Conservation (phyloP, 2,797 vertebrate species). For the Choloepus didactylus region DNA sequence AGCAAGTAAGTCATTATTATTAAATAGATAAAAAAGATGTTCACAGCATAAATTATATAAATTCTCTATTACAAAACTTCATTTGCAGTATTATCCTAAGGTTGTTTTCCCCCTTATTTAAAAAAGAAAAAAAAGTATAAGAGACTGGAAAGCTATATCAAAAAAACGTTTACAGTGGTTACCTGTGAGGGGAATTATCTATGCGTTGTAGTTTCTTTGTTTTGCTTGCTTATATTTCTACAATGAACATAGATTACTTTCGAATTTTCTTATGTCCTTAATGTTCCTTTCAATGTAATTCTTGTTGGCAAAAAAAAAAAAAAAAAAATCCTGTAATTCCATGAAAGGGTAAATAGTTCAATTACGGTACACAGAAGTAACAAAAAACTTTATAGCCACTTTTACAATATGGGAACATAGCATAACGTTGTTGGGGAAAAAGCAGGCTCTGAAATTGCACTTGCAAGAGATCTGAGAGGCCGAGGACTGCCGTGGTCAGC, state of each 20-base stretch:
- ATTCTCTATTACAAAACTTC: conserved; percentile 36
- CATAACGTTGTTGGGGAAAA: neutral
- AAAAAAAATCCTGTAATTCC: neutral
- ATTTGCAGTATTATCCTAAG: neutral
- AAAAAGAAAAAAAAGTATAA: neutral
- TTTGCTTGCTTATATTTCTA: neutral
- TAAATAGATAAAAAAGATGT: conserved; percentile 50
- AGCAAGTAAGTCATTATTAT: conserved; percentile 25
- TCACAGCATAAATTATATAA: neutral
- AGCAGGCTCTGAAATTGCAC: neutral
- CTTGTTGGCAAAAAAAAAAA: neutral
- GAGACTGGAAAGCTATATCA: neutral
- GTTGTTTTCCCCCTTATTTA: neutral
- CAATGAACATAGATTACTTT: neutral
- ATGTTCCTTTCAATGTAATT: conserved; percentile 43
- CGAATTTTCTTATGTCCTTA: conserved; percentile 8
- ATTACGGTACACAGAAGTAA: neutral
- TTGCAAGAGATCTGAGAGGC: neutral
- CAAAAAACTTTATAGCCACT: neutral
- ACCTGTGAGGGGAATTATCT: neutral
- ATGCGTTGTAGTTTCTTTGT: neutral
- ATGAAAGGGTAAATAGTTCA: neutral
- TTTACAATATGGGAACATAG: neutral
- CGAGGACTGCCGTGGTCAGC: accelerated
- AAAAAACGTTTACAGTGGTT: neutral